Evolutionary conservation across 2,797 vertebrate species (phyloP).

Genomic region (Apogon hyalosoma): DNA sequence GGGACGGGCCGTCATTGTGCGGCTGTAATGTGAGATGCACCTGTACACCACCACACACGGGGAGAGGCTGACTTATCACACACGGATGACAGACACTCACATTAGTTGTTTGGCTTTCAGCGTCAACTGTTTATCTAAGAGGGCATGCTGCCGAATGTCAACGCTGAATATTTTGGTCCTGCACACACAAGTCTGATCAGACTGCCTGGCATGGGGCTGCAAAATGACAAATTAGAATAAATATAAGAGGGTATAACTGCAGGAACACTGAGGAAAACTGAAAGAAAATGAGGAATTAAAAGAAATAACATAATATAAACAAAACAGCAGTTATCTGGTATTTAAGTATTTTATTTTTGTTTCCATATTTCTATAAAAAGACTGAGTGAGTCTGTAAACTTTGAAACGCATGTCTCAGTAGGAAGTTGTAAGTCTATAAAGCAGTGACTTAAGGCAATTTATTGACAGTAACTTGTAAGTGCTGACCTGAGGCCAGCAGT

Average conservation of each 20-base stretch:
- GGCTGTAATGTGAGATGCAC: slow-evolving; percentile 50
- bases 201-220: background rate
- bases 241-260: background rate
- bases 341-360: too few species aligned
- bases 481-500: slow-evolving; percentile 51
- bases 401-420: too few species aligned
- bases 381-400: too few species aligned
- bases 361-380: too few species aligned
- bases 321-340: too few species aligned
- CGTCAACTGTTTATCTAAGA: slow-evolving; percentile 57
- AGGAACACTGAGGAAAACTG: background rate
- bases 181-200: slow-evolving; percentile 4
- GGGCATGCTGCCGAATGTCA: slow-evolving; percentile 37
- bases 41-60: slow-evolving; percentile 26
- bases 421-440: too few species aligned
- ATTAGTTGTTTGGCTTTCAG: slow-evolving; percentile 43
- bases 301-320: too few species aligned
- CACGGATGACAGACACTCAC: slow-evolving; percentile 28
- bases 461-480: slow-evolving; percentile 5
- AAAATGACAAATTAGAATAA: background rate
- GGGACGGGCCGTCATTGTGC: slow-evolving; percentile 28
- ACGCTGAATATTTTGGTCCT: slow-evolving; percentile 18
- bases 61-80: slow-evolving; percentile 32
- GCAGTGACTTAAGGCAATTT: too few species aligned
- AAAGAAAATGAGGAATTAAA: too few species aligned